Evolutionary conservation across 2,113 vertebrate genomes (phyloP), one percentile per base, ranked within the genome.

Genomic region (Austrofundulus limnaeus): DNA sequence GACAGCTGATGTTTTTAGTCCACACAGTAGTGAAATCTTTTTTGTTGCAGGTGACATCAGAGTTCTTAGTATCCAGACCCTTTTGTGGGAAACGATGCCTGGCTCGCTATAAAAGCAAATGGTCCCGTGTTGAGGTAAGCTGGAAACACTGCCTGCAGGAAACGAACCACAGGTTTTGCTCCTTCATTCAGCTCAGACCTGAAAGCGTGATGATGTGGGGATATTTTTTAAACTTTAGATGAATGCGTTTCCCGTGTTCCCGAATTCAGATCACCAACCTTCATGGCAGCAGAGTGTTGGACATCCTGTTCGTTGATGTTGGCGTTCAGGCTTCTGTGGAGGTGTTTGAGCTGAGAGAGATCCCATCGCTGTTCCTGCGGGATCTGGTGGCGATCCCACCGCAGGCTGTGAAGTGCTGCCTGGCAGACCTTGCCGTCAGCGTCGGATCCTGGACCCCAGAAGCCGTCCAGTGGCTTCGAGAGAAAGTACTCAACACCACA

Each of bases 71-170:
- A n/a, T 94, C 93, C 0, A 80, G 92, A 38, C 96, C 96, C n/a
- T 99, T 97, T 85, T 98, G 95, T 92, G 96, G 97, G 49, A 98
- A 98, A 86, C 87, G 87, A 78, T 99, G 97, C 80, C 88, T 99
- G 86, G 94, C 94, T 57, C 92, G 92, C 58, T 96, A 91, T 85
- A 98, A 97, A 92, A 94, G 94, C 78, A 97, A 94, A 90, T 98
- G 93, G 96, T 91, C 94, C 48, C 95, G 97, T 55, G 94, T 96
- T 2, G 95, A 98, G 95, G 97, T 99, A 91, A 93, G 85, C 55
- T 11, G 4, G 13, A 49, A 21, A 25, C 0, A 1, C 14, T 23
- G 16, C 31, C 48, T 49, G 59, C 48, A 56, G 46, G 59, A 24
- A 66, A 59, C 25, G 25, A 47, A 60, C 53, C 2, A 23, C 41